Percentiles rank a stretch among this genome's conserved stretches.
These are phyloP conservation scores for Belgica antarctica DNA, from an alignment of 2,888 invertebrate genomes.

Conservation along the genomic window DNA sequence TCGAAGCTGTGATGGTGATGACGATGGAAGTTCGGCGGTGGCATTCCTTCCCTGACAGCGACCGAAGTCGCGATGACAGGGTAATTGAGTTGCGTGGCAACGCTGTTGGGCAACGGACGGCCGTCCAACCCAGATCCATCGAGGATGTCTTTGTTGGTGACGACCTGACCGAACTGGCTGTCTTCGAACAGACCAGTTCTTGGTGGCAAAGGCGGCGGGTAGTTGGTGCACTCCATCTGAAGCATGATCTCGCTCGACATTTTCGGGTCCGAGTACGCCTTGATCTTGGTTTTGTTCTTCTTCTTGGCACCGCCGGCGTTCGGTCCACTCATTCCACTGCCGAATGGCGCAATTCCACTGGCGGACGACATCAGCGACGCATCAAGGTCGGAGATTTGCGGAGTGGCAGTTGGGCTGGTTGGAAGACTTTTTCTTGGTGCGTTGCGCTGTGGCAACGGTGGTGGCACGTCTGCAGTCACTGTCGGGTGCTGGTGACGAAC, in stretches of 20 bases:
- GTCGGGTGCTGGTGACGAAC: slow-evolving; percentile 47
- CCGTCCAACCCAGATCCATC: slow-evolving; percentile 26
- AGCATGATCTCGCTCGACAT: slow-evolving; percentile 56
- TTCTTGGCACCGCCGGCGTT: slow-evolving; percentile 46
- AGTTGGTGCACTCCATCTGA: slow-evolving; percentile 56
- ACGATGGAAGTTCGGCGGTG: slow-evolving; percentile 51
- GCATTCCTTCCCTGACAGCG: slow-evolving; percentile 53
- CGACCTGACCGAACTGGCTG: slow-evolving; percentile 44
- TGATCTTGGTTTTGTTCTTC: slow-evolving; percentile 53
- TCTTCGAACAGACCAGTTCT: slow-evolving; percentile 51
- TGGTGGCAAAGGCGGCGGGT: slow-evolving; percentile 63
- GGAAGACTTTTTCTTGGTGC: slow-evolving; percentile 51
- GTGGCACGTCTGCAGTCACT: slow-evolving; percentile 52
- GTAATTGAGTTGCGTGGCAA: slow-evolving; percentile 54
- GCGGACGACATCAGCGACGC: slow-evolving; percentile 47
- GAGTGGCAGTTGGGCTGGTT: slow-evolving; percentile 47
- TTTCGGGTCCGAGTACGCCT: slow-evolving; percentile 55
- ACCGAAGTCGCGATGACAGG: slow-evolving; percentile 56
- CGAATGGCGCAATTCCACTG: not conserved
- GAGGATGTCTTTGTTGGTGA: slow-evolving; percentile 15
- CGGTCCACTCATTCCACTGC: not conserved
- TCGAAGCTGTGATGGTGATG: slow-evolving; percentile 28
- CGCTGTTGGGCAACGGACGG: slow-evolving; percentile 52
- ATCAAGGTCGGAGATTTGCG: slow-evolving; percentile 54
- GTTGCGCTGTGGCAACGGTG: slow-evolving; percentile 60